Percentiles rank a stretch among this genome's conserved stretches.
Conservation (phyloP, 1,140 invertebrate species). For the Campodea augens region DNA sequence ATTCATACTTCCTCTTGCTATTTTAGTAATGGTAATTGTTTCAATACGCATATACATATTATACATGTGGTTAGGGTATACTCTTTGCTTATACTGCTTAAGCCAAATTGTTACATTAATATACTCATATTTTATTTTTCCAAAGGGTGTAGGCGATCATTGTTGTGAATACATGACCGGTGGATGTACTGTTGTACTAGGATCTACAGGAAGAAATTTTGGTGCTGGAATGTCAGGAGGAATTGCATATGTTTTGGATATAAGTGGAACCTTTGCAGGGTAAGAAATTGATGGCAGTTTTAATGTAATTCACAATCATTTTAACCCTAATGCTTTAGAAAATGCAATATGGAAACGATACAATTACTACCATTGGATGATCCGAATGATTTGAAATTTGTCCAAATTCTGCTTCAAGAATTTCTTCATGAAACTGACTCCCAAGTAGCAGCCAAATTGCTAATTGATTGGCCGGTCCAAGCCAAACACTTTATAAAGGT, state of each 20-base stretch:
- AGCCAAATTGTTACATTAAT: too few relatives aligned
- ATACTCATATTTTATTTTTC: too few relatives aligned
- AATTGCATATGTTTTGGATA: conserved; percentile 87
- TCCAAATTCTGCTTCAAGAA: conserved; percentile 61
- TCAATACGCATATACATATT: too few relatives aligned
- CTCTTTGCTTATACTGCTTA: too few relatives aligned
- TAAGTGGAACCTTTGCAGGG: conserved; percentile 57
- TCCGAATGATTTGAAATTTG: conserved; percentile 56
- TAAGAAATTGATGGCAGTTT: conserved; percentile 17
- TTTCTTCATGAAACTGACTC: conserved; percentile 84
- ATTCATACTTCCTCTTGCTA: too few relatives aligned
- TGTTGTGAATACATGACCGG: conserved; percentile 99
- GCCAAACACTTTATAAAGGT: conserved; percentile 79
- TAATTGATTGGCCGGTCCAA: conserved; percentile 62
- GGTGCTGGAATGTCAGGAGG: conserved; percentile 97
- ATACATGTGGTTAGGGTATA: too few relatives aligned
- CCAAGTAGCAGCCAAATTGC: conserved; percentile 52
- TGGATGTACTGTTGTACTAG: conserved; percentile 74
- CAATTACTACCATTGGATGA: conserved; percentile 62
- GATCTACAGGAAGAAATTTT: conserved; percentile 91
- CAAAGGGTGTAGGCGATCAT: conserved; percentile 83
- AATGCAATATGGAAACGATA: conserved; percentile 83
- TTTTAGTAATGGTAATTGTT: too few relatives aligned
- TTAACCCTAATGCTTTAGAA: conserved; percentile 26
- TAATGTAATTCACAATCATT: conserved; percentile 1